These are phyloP conservation scores for Papilio elwesi DNA, from an alignment of 2,888 invertebrate genomes.

Conservation along the genomic window DNA sequence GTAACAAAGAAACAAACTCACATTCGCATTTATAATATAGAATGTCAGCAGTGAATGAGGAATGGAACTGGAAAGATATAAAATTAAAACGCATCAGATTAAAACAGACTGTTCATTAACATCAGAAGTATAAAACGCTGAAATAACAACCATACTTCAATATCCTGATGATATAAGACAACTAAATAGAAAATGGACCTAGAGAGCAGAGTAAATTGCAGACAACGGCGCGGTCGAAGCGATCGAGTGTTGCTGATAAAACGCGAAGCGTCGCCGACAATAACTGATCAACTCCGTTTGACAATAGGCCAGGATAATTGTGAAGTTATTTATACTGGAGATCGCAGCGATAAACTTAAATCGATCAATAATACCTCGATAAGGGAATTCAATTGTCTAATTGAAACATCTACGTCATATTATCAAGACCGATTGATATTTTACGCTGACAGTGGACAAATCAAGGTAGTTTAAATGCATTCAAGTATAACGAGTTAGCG, in stretches of 20 bases:
- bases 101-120: too few species aligned
- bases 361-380: constrained; percentile 79
- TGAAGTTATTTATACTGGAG: constrained; percentile 71
- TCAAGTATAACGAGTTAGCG: constrained; percentile 42
- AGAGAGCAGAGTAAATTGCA: constrained; percentile 68
- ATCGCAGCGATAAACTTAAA: constrained; percentile 74
- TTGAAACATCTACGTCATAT: constrained; percentile 73
- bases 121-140: too few species aligned
- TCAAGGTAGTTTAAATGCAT: constrained; percentile 41
- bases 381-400: constrained; percentile 70
- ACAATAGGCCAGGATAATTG: constrained; percentile 62
- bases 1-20: too few species aligned
- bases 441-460: constrained; percentile 47
- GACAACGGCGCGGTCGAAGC: constrained; percentile 57
- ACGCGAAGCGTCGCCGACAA: constrained; percentile 74
- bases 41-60: too few species aligned
- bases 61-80: too few species aligned
- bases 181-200: constrained; percentile 57
- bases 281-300: constrained; percentile 81
- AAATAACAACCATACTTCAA: constrained; percentile 34
- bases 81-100: too few species aligned
- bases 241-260: constrained; percentile 70
- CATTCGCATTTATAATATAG: too few species aligned
- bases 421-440: constrained; percentile 59
- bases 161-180: constrained; percentile 65